Conservation (phyloP, 1,140 invertebrate genomes). For the Leptopilina clavipes region DNA sequence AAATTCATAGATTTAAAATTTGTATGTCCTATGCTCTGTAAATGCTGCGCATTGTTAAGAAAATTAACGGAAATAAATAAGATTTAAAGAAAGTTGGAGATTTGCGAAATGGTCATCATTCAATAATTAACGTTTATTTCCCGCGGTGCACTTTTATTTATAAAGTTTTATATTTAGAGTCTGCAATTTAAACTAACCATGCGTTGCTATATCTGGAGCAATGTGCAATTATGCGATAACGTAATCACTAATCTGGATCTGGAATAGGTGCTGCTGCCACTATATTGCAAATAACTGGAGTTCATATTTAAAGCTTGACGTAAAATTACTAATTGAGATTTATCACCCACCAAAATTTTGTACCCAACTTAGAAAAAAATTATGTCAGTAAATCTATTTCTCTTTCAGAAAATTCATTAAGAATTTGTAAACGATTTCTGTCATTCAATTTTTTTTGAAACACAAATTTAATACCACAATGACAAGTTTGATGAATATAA, state of each 20-base stretch:
- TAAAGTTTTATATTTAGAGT: background rate
- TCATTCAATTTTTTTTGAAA: too few species aligned
- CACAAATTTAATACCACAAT: background rate
- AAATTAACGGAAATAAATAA: background rate
- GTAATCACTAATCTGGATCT: background rate
- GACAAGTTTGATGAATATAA: background rate
- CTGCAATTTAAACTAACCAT: background rate
- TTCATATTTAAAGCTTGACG: too few species aligned
- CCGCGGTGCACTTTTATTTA: background rate
- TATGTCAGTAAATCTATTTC: too few species aligned
- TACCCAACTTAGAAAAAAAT: too few species aligned
- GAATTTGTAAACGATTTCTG: too few species aligned
- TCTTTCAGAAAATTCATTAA: too few species aligned
- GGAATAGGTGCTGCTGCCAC: background rate
- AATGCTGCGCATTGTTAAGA: too few species aligned
- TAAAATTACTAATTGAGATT: too few species aligned
- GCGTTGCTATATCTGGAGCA: conserved; percentile 7
- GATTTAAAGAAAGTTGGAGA: background rate
- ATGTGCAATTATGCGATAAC: conserved; percentile 4
- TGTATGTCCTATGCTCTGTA: too few species aligned
- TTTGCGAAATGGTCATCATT: background rate
- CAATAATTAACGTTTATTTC: background rate
- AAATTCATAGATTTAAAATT: too few species aligned
- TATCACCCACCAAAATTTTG: too few species aligned
- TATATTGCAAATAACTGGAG: background rate